Percentiles rank a stretch among this genome's conserved stretches.
These are phyloP conservation scores for Tenthredo mesomela DNA, from an alignment of 2,888 invertebrate species.

Conservation along the genomic window DNA sequence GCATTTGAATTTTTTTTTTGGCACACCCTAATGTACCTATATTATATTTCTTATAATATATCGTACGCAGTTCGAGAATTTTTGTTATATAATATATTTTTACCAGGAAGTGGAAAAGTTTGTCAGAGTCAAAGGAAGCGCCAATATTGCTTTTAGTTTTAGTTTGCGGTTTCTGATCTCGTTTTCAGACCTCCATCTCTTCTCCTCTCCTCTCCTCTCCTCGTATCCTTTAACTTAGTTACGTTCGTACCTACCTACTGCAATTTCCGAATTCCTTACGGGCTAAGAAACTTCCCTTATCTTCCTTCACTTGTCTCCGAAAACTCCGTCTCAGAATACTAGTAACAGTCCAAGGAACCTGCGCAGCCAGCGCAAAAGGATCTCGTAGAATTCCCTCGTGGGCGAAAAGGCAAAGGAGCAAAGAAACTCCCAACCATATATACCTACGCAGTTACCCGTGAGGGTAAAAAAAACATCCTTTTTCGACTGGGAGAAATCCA, in stretches of 20 bases:
- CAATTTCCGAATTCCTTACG: slow-evolving; percentile 31
- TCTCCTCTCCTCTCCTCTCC: neutral
- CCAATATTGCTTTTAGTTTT: slow-evolving; percentile 46
- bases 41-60: no score
- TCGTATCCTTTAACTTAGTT: slow-evolving; percentile 38
- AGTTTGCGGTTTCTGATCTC: slow-evolving; percentile 47
- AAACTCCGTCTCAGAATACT: neutral
- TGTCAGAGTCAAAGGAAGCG: neutral
- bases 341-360: slow-evolving; percentile 11
- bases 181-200: neutral
- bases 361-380: slow-evolving; percentile 9
- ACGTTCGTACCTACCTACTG: slow-evolving; percentile 14
- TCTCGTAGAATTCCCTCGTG: slow-evolving; percentile 7
- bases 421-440: neutral
- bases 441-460: no score
- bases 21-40: no score
- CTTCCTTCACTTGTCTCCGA: slow-evolving; percentile 32
- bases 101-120: slow-evolving; percentile 14
- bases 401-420: neutral
- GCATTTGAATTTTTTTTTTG: no score
- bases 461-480: neutral
- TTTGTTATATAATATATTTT: slow-evolving; percentile 6
- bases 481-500: neutral
- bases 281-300: slow-evolving; percentile 45
- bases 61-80: no score